These are phyloP conservation scores for Leucania comma DNA, from an alignment of 2,888 invertebrate genomes.

Conservation along the genomic window DNA sequence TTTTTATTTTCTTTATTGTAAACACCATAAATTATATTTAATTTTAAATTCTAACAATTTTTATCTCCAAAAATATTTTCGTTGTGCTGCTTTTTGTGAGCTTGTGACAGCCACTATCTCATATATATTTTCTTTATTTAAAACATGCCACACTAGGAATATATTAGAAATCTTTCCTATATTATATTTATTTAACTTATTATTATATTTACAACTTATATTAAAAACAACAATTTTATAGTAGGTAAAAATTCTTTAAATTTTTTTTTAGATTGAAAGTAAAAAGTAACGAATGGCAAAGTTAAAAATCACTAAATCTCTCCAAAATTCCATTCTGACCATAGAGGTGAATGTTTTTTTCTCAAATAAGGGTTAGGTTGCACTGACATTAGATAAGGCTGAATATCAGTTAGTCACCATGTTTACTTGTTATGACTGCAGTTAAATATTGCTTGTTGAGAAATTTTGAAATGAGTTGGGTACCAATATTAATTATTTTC, in stretches of 20 bases:
- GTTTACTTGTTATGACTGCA: conserved; percentile 21
- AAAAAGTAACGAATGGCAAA: not conserved
- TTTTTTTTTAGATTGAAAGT: not conserved
- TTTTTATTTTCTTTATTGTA: not conserved
- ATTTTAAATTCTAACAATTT: too few relatives aligned
- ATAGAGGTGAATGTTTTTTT: not conserved
- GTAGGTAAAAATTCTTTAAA: not conserved
- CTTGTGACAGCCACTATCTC: not conserved
- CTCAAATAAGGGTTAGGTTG: conserved; percentile 17
- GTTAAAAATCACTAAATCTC: not conserved
- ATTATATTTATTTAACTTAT: too few relatives aligned
- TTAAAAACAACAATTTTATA: not conserved
- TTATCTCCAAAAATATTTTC: too few relatives aligned
- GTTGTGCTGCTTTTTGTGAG: too few relatives aligned
- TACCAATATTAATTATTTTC: not conserved
- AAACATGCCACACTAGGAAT: too few relatives aligned
- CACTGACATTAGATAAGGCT: conserved; percentile 18
- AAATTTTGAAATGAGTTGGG: conserved; percentile 1
- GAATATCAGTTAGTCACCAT: not conserved
- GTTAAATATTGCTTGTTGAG: conserved; percentile 12
- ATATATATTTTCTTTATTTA: not conserved
- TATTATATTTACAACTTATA: too few relatives aligned
- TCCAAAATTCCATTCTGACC: not conserved
- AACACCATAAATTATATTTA: not conserved
- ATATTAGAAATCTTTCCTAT: too few relatives aligned